phyloP scores from a whole-genome alignment of 2,888 invertebrate genomes.

The Tineola bisselliella region DNA sequence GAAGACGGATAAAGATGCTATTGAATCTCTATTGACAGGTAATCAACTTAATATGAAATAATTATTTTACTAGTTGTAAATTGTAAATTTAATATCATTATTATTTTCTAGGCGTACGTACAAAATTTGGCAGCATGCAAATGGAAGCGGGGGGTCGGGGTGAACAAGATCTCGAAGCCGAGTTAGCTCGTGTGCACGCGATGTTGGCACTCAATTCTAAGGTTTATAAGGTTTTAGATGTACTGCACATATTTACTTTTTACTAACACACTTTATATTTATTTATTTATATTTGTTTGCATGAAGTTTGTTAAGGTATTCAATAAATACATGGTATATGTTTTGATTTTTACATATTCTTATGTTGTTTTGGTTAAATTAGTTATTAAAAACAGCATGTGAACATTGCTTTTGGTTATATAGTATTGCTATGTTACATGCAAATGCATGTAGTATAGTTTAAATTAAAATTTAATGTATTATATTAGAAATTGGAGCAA shows the following conservation, averaged over 20 bases:
- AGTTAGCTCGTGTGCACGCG: slow-evolving; percentile 84
- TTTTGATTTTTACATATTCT: too few relatives aligned
- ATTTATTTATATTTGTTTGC: not conserved
- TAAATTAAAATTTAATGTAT: not conserved
- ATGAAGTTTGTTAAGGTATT: not conserved
- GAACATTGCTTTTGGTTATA: too few relatives aligned
- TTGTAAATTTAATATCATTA: too few relatives aligned
- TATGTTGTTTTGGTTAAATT: too few relatives aligned
- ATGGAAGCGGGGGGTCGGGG: slow-evolving; percentile 14
- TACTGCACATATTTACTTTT: slow-evolving; percentile 24
- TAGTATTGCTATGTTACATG: slow-evolving; percentile 11
- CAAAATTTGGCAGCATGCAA: slow-evolving; percentile 41
- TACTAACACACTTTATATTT: not conserved
- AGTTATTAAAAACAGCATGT: too few relatives aligned
- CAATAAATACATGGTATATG: too few relatives aligned
- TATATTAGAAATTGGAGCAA: slow-evolving; percentile 82
- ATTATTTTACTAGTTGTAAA: too few relatives aligned
- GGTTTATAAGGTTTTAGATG: slow-evolving; percentile 77
- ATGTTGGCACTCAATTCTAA: slow-evolving; percentile 92
- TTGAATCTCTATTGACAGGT: slow-evolving; percentile 57
- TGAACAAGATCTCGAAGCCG: slow-evolving; percentile 71
- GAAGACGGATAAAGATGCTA: slow-evolving; percentile 56
- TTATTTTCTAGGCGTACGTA: slow-evolving; percentile 40
- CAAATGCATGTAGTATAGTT: slow-evolving; percentile 15
- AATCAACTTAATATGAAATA: not conserved